Evolutionary conservation across 2,888 invertebrate genomes (phyloP), one percentile per base, ranked within the genome.

Genomic region (Clanis bilineata): DNA sequence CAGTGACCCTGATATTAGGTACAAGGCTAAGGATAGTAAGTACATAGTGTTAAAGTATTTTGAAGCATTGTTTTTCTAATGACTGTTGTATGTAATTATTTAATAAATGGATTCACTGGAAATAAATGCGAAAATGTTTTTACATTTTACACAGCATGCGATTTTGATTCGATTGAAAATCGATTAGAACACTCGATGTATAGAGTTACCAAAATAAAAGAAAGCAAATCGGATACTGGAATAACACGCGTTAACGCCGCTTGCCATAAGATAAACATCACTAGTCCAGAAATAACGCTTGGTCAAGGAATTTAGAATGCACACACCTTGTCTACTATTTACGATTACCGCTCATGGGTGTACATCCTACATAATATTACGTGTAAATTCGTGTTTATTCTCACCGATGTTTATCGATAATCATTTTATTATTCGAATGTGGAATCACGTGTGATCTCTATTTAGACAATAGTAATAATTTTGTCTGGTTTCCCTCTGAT

Each of bases 171-270:
- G 72, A 80, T 80, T 78, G 72, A 74, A 80, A 79, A 74, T 79
- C 77, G 71, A 84, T 85, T 79, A 77, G 71, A 70, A 71, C 70
- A 75, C 60, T 64, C 71, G 70, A 69, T 70, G 75, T 85, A 81
- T 88, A 81, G 84, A 79, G 83, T 86, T 89, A 86, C 88, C 64
- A 68, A 83, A 84, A 82, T 83, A 82, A 84, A 85, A 77, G 76
- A 80, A 85, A 87, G 77, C 80, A 81, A 87, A 90, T 81, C 66
- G 67, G 77, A 87, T 77, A 82, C 83, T 83, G 76, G 70, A 84
- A 84, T 79, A 88, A 88, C 87, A 86, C 65, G 73, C 76, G 77
- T 79, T 80, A 74, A 76, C 74, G 70, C 68, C 74, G 79, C 72
- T 73, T 71, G 73, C 73, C 70, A 70, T 80, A 82, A 85, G 76